A percentile compares a stretch with the other conserved stretches of the same genome.
Conservation (phyloP, 2,113 vertebrate genomes). For the Cynopterus brachyotis region DNA sequence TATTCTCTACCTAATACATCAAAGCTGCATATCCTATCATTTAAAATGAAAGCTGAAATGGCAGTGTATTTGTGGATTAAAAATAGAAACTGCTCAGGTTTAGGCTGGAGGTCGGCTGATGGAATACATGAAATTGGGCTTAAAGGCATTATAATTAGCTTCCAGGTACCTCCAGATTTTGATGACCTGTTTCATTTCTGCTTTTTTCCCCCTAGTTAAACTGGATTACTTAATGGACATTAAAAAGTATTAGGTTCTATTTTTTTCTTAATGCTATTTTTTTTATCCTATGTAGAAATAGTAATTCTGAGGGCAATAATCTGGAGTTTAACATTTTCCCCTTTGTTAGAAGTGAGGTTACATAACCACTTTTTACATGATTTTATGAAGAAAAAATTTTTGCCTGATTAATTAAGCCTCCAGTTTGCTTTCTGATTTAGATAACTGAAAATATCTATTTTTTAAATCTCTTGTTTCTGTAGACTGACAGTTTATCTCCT, state of each 20-base stretch:
- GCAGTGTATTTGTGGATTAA: constrained; percentile 43
- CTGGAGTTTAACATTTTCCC: not conserved
- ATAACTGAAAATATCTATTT: not conserved
- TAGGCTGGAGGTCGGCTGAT: constrained; percentile 16
- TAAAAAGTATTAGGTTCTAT: not conserved
- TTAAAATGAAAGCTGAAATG: constrained; percentile 42
- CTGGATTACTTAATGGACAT: constrained; percentile 22
- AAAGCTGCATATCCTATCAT: constrained; percentile 4
- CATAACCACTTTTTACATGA: not conserved
- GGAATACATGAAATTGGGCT: constrained; percentile 36
- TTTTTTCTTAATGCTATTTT: constrained; percentile 8
- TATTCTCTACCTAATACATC: constrained; percentile 21
- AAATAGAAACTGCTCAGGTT: constrained; percentile 45
- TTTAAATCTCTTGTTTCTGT: not conserved
- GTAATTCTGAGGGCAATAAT: not conserved
- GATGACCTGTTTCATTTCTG: not conserved
- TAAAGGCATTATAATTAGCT: constrained; percentile 40
- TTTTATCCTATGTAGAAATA: not conserved
- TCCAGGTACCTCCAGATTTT: constrained; percentile 46
- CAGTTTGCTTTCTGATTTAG: constrained; percentile 48
- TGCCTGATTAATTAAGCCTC: not conserved
- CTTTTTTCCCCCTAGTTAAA: constrained; percentile 50
- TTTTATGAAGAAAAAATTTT: not conserved
- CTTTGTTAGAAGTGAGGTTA: not conserved
- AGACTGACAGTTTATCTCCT: not conserved